Evolutionary conservation across 2,113 vertebrate species (phyloP), one percentile per base, ranked within the genome.

Genomic region (Corvus hawaiiensis): DNA sequence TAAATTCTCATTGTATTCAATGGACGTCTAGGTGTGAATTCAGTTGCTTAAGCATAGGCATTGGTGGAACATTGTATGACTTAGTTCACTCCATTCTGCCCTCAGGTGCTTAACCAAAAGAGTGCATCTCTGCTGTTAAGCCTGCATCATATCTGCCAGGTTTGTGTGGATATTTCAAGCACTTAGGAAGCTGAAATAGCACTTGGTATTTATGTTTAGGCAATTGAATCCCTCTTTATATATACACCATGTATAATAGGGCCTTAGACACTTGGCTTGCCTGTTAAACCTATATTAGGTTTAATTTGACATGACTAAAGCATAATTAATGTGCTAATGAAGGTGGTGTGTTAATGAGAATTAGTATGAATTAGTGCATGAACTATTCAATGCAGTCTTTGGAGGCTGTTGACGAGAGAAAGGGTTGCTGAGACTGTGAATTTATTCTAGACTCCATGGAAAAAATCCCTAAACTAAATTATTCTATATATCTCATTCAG

Each of bases 311-410:
- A 43, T n/a, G 30, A 73, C 24, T 86, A 66, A 11, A 80, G 10
- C 19, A 43, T 52, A 94, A 78, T 93, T 79, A 56, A 79, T 83
- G 32, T 83, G 32, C 28, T 89, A 84, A 93, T 72, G 41, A 90
- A 72, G 26, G 22, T 64, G 58, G 88, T 73, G 4, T 72, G 13
- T 64, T 88, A 73, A 76, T 73, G 37, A 67, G 21, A 93, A 88
- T 83, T 72, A 81, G 19, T 55, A 75, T 63, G n/a, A 75, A 78
- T 78, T 76, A 85, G 44, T 52, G 9, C 58, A 90, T 43, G 30
- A 87, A 68, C 35, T 32, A 49, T 61, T 74, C 48, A 30, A 5
- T 27, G 27, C 4, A 68, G 30, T 59, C 20, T 49, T 79, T 68
- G 16, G 35, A 90, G 35, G 20, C 8, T 64, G 12, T 30, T 55